Evolutionary conservation across 2,888 invertebrate genomes (phyloP), one percentile per base, ranked within the genome.

Genomic region (Meliscaeva auricollis): DNA sequence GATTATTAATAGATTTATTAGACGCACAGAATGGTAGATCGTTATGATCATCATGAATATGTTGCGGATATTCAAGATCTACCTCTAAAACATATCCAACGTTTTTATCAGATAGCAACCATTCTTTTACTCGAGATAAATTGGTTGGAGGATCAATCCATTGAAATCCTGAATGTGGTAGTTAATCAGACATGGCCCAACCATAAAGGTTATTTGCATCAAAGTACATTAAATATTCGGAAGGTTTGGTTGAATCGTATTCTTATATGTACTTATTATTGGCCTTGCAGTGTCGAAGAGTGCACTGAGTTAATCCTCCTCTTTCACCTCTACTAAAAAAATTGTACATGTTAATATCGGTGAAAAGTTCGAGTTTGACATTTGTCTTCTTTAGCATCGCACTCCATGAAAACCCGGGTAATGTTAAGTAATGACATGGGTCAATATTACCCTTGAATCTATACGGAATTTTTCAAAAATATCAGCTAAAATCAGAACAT

Each of bases 11-110:
- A 15, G n/a, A 54, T 15, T 15, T 68, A 62, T 89, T 87, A 78
- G 90, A 87, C 0, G 89, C 74, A 41, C 89, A 89, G 75, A 91
- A 90, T 3, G 90, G 89, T 13, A 90, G 78, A 84, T 90, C 90
- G 44, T 88, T 88, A 70, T 91, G 90, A 3, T 26, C 4, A 26
- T 26, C 26, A 26, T 26, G 26, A 3, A 26, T 35, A 4, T 35
- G 4, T 35, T 6, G 35, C 5, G 35, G 35, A 7, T 35, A 35
- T 7, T 35, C 35, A 7, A 35, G 35, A 35, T 35, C 35, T 2
- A 35, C 35, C 6, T 35, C 35, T 35, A 35, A 35, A 35, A 35
- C 35, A 35, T 35, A 35, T 2, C 7, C 35, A 35, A 35, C 6
- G 7, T 35, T 11, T 35, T 6, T 35, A 35, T 35, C 6, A 4